A percentile compares a stretch with the other conserved stretches of the same genome.
These are phyloP conservation scores for Drosophila picticornis DNA, from an alignment of 2,888 invertebrate species.

Conservation along the genomic window DNA sequence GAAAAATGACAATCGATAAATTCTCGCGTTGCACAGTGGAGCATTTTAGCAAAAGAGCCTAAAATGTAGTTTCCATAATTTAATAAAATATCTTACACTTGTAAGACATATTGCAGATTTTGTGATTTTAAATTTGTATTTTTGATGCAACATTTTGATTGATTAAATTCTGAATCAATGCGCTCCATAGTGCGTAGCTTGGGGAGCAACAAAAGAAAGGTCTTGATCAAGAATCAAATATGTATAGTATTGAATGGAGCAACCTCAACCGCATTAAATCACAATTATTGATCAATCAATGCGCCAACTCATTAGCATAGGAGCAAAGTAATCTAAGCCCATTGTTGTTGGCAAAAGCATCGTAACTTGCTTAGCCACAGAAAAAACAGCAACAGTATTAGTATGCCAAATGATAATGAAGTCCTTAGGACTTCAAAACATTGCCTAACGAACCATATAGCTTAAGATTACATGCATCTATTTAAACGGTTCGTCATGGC, in stretches of 20 bases:
- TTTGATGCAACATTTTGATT: not conserved
- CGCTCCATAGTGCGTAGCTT: not conserved
- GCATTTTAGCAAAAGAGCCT: not conserved
- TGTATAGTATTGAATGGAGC: not conserved
- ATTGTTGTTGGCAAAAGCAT: not conserved
- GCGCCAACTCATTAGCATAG: conserved; percentile 17
- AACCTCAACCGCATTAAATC: conserved; percentile 23
- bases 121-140: not conserved
- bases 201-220: not conserved
- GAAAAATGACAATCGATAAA: conserved; percentile 68
- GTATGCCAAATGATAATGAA: not conserved
- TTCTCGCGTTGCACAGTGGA: conserved; percentile 53
- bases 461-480: not conserved
- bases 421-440: not conserved
- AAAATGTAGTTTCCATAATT: not conserved
- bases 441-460: conserved; percentile 4
- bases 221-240: conserved; percentile 10
- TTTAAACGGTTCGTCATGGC: not conserved
- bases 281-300: conserved; percentile 9
- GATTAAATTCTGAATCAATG: not conserved
- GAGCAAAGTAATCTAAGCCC: conserved; percentile 1
- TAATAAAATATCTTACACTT: not conserved
- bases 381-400: not conserved
- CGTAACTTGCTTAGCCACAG: not conserved
- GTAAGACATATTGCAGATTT: not conserved